Conservation (phyloP, 35 echinoderm and acorn worm genomes). For the Apostichopus japonicus region DNA sequence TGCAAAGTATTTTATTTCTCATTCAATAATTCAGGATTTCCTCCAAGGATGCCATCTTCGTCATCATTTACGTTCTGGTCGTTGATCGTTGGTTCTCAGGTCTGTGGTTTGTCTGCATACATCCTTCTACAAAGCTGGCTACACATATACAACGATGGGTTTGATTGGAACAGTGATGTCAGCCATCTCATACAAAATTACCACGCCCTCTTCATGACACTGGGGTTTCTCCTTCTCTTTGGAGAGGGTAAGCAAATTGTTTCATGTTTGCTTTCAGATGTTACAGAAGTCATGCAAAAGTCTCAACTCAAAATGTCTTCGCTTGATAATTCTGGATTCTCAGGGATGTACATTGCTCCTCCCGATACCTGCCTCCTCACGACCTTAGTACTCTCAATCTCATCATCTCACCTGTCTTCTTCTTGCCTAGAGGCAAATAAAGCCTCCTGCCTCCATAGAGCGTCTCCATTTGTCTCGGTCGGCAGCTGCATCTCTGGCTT, state of each 20-base stretch:
- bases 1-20: not conserved
- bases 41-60: not conserved
- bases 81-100: not conserved
- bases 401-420: too few relatives aligned
- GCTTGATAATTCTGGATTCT: too few relatives aligned
- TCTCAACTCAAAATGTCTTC: too few relatives aligned
- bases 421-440: too few relatives aligned
- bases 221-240: conserved; percentile 44
- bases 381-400: too few relatives aligned
- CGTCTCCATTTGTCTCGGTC: too few relatives aligned
- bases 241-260: conserved; percentile 20
- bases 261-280: too few relatives aligned
- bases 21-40: not conserved
- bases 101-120: not conserved
- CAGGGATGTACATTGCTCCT: too few relatives aligned
- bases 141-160: conserved; percentile 27
- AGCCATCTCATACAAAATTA: conserved; percentile 40
- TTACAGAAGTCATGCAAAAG: too few relatives aligned
- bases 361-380: too few relatives aligned
- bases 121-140: conserved; percentile 35
- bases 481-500: too few relatives aligned
- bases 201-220: conserved; percentile 41
- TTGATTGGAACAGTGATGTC: conserved; percentile 25
- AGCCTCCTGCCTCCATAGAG: too few relatives aligned
- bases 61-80: conserved; percentile 28